A percentile compares a stretch with the other conserved stretches of the same genome.
These are phyloP conservation scores for Ennomos erosarius DNA, from an alignment of 2,888 invertebrate species.

Conservation along the genomic window DNA sequence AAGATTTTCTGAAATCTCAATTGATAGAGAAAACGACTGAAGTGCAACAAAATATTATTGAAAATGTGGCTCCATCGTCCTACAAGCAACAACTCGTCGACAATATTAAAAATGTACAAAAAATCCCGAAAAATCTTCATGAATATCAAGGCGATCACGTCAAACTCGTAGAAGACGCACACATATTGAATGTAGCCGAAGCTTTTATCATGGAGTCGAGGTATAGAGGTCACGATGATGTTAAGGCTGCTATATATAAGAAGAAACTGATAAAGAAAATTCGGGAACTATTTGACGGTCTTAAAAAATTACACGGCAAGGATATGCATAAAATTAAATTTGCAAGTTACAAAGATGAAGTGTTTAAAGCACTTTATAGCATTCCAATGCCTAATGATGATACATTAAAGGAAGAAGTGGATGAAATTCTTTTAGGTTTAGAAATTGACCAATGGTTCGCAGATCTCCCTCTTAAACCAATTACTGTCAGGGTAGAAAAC, in stretches of 20 bases:
- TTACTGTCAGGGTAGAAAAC: slow-evolving; percentile 41
- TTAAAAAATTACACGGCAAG: slow-evolving; percentile 51
- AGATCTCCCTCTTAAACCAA: slow-evolving; percentile 55
- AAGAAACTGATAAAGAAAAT: slow-evolving; percentile 55
- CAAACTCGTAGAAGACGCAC: slow-evolving; percentile 53
- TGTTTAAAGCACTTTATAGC: slow-evolving; percentile 56
- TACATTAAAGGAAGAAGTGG: slow-evolving; percentile 60
- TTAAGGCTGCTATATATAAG: slow-evolving; percentile 57
- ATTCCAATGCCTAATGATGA: slow-evolving; percentile 60
- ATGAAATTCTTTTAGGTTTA: slow-evolving; percentile 58
- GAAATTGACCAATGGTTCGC: slow-evolving; percentile 69
- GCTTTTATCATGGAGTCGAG: slow-evolving; percentile 55
- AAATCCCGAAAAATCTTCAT: slow-evolving; percentile 25
- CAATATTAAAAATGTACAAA: slow-evolving; percentile 51
- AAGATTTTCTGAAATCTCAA: slow-evolving; percentile 54
- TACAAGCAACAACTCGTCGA: slow-evolving; percentile 61
- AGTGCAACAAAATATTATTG: slow-evolving; percentile 49
- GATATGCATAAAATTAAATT: slow-evolving; percentile 48
- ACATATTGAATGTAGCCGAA: slow-evolving; percentile 58
- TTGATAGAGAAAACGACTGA: slow-evolving; percentile 58
- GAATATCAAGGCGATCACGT: slow-evolving; percentile 31
- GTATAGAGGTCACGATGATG: slow-evolving; percentile 55
- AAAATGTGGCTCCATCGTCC: slow-evolving; percentile 41
- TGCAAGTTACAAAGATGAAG: slow-evolving; percentile 48
- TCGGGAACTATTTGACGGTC: slow-evolving; percentile 49